Percentiles rank a stretch among this genome's conserved stretches.
Conservation (phyloP, 2,888 invertebrate species). For the Epirrhoe alternata region DNA sequence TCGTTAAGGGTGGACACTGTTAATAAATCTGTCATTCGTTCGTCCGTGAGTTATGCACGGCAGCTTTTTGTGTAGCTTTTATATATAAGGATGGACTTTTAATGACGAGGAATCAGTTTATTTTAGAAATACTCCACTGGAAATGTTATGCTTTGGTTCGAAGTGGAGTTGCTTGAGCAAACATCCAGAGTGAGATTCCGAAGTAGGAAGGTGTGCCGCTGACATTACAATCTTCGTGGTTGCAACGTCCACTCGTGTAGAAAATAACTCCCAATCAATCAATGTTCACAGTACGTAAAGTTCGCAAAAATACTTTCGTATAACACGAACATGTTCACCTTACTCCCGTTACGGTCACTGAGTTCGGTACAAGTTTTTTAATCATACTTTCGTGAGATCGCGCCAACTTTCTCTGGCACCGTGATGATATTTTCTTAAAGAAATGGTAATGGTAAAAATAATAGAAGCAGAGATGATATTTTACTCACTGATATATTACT, state of each 20-base stretch:
- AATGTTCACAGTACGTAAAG: constrained; percentile 46
- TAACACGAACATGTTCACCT: constrained; percentile 43
- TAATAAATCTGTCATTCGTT: constrained; percentile 56
- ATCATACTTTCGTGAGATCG: constrained; percentile 62
- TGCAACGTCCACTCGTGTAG: neutral
- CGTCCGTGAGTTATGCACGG: constrained; percentile 55
- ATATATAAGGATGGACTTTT: constrained; percentile 44
- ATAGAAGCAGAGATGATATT: constrained; percentile 33
- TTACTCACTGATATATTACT: constrained; percentile 17
- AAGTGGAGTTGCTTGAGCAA: constrained; percentile 22
- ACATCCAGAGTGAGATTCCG: constrained; percentile 16
- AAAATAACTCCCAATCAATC: constrained; percentile 57
- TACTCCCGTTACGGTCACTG: constrained; percentile 54
- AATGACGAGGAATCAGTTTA: constrained; percentile 40
- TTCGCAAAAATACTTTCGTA: constrained; percentile 37
- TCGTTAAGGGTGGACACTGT: constrained; percentile 55
- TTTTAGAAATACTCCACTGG: constrained; percentile 42
- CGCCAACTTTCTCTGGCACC: constrained; percentile 54
- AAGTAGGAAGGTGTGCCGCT: too few species aligned
- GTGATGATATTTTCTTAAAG: constrained; percentile 52
- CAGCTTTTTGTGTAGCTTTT: constrained; percentile 49
- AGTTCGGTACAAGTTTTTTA: constrained; percentile 62
- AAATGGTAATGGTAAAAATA: constrained; percentile 46
- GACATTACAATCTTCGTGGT: neutral
- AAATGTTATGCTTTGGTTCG: constrained; percentile 28